These are phyloP conservation scores for Oreochromis niloticus DNA, from an alignment of 2,113 vertebrate species.

Conservation along the genomic window DNA sequence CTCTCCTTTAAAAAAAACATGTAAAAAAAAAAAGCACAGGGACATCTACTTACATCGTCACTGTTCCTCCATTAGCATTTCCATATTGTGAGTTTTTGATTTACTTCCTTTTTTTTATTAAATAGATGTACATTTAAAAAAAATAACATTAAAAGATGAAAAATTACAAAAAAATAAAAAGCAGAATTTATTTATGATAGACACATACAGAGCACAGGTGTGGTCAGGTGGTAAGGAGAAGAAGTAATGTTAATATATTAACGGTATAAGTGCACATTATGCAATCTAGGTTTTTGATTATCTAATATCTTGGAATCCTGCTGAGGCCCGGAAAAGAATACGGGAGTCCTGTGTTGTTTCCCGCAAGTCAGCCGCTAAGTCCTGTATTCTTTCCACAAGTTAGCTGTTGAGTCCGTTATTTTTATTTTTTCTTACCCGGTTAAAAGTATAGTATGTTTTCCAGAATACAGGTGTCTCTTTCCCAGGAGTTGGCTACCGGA, in stretches of 20 bases:
- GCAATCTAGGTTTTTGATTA: slow-evolving; percentile 82
- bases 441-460: not conserved
- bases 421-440: accelerated
- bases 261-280: slow-evolving; percentile 86
- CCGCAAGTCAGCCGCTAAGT: not conserved
- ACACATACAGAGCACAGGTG: slow-evolving; percentile 84
- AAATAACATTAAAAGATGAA: slow-evolving; percentile 39
- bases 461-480: not conserved
- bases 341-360: not conserved
- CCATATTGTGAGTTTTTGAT: slow-evolving; percentile 30
- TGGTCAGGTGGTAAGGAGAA: slow-evolving; percentile 52
- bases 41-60: slow-evolving; percentile 40
- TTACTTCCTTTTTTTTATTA: slow-evolving; percentile 16
- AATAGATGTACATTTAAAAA: slow-evolving; percentile 61
- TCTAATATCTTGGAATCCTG: slow-evolving; percentile 60
- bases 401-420: not conserved
- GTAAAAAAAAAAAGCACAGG: slow-evolving; percentile 74
- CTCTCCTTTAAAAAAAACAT: slow-evolving; percentile 60
- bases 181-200: slow-evolving; percentile 87
- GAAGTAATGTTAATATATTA: slow-evolving; percentile 84
- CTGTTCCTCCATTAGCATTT: slow-evolving; percentile 55
- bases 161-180: slow-evolving; percentile 49
- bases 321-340: not conserved
- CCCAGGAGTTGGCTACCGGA: not conserved
- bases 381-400: not conserved